Conservation (phyloP, 2,113 vertebrate species). For the Gracilinanus agilis region DNA sequence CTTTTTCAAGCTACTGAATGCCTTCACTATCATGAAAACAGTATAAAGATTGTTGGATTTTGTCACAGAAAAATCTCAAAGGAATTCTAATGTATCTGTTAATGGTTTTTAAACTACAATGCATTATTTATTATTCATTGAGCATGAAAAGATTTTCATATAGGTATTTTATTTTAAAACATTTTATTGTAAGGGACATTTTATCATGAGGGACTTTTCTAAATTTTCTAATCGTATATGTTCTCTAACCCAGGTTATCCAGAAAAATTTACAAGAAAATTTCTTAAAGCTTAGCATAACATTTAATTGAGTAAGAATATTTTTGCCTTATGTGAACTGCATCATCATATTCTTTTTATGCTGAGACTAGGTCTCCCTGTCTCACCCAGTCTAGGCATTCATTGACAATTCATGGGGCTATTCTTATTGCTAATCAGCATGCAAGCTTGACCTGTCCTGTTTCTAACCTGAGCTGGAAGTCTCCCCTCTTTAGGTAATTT, state of each 20-base stretch:
- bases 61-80: neutral
- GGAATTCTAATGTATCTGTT: neutral
- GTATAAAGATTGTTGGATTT: neutral
- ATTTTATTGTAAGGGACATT: too few relatives aligned
- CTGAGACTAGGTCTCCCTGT: neutral
- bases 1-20: neutral
- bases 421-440: neutral
- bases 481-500: neutral
- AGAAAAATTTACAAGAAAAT: neutral
- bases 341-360: neutral
- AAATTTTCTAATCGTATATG: neutral
- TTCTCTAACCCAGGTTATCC: neutral
- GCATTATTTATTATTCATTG: neutral
- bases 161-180: neutral
- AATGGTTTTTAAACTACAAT: neutral
- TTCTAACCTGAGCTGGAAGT: neutral
- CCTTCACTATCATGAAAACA: neutral
- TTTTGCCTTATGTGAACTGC: neutral
- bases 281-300: neutral
- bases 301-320: neutral
- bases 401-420: neutral
- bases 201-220: neutral
- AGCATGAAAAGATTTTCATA: neutral
- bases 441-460: neutral
- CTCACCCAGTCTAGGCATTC: neutral